Evolutionary conservation across 2,113 vertebrate species (phyloP).

Genomic region (Accipiter cooperii): DNA sequence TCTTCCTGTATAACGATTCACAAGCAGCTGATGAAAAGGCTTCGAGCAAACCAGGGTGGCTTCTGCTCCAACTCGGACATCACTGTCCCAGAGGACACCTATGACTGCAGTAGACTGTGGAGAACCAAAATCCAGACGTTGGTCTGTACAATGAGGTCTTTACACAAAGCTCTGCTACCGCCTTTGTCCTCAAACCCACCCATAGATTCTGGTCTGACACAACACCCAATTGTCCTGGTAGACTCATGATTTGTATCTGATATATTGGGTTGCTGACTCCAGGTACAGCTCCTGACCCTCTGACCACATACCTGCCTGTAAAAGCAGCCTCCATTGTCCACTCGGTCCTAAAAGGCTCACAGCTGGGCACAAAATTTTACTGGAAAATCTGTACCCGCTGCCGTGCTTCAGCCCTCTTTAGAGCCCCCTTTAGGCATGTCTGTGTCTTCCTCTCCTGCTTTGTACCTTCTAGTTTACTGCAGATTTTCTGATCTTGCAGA

Average conservation of each 20-base stretch:
- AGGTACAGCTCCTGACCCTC: background rate
- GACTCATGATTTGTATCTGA: background rate
- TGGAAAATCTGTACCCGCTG: background rate
- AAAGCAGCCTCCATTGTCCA: background rate
- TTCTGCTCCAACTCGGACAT: background rate
- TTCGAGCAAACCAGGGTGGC: background rate
- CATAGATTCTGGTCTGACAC: background rate
- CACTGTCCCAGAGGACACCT: background rate
- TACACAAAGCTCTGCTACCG: background rate
- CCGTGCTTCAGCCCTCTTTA: rapidly evolving
- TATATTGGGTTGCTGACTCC: background rate
- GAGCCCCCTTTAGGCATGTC: background rate
- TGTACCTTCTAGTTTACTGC: background rate
- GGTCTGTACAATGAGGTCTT: background rate
- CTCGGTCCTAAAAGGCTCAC: background rate
- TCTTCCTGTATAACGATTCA: background rate
- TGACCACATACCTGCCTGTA: background rate
- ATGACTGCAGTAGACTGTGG: background rate
- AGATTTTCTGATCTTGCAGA: background rate
- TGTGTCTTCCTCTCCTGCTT: background rate
- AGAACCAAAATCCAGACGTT: background rate
- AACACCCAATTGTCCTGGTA: background rate
- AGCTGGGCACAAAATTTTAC: background rate
- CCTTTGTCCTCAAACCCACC: background rate
- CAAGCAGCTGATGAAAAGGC: background rate